Conservation (phyloP, 2,888 invertebrate genomes). For the Phytoseiulus persimilis region DNA sequence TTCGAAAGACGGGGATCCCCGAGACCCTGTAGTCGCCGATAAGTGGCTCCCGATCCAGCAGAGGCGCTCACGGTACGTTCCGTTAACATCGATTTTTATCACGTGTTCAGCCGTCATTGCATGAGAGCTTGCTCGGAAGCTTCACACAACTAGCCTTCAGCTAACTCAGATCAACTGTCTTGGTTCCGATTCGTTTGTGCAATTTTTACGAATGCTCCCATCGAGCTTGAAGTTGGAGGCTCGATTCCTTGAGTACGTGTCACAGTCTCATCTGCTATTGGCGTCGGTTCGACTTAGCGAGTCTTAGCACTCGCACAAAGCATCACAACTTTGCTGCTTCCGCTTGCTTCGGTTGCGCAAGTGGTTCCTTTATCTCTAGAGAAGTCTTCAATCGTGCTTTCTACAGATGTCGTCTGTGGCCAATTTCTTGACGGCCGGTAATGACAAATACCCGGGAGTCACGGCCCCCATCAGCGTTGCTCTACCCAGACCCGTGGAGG, state of each 20-base stretch:
- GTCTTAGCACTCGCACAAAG: too few species aligned
- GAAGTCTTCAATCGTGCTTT: not conserved
- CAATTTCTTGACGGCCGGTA: not conserved
- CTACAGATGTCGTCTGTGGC: not conserved
- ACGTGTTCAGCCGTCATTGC: not conserved
- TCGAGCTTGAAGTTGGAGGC: too few species aligned
- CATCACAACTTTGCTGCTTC: not conserved
- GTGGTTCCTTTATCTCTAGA: not conserved
- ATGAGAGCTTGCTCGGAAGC: not conserved
- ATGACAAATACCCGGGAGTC: constrained; percentile 59
- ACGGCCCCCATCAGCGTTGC: constrained; percentile 87
- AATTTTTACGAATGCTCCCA: too few species aligned
- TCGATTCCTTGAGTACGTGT: too few species aligned
- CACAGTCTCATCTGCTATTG: too few species aligned
- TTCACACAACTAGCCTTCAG: not conserved
- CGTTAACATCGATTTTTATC: not conserved
- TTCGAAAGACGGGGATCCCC: not conserved
- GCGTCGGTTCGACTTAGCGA: too few species aligned
- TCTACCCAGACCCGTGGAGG: constrained; percentile 68
- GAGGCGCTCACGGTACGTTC: not conserved
- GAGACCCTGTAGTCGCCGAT: not conserved
- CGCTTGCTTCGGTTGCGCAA: not conserved
- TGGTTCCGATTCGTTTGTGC: not conserved
- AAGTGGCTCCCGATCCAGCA: not conserved
- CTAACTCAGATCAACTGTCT: not conserved